Percentiles rank a stretch among this genome's conserved stretches.
Evolutionary conservation across 1,140 invertebrate genomes (phyloP).

Genomic region (Drosophila cardini): DNA sequence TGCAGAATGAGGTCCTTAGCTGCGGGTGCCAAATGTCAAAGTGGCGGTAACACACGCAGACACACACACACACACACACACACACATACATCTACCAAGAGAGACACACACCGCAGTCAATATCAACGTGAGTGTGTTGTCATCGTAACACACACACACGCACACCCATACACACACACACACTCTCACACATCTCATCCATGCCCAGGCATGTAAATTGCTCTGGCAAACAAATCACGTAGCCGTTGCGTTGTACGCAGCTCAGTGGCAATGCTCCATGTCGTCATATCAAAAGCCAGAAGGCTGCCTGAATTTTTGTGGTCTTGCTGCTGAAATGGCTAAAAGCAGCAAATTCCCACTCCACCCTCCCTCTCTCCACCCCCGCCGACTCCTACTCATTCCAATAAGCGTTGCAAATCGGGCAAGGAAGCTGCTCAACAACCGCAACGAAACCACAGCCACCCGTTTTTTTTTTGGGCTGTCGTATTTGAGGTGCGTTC

Average conservation of each 20-base stretch:
- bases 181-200: conserved; percentile 50
- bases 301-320: conserved; percentile 71
- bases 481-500: conserved; percentile 14
- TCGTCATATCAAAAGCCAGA: conserved; percentile 71
- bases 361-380: neutral
- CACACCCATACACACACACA: no score
- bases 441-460: conserved; percentile 60
- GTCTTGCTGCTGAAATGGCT: conserved; percentile 64
- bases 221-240: conserved; percentile 76
- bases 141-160: conserved; percentile 9
- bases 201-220: conserved; percentile 71
- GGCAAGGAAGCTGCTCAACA: conserved; percentile 45
- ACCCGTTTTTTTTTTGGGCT: conserved; percentile 20
- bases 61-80: neutral
- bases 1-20: conserved; percentile 11
- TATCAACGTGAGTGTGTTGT: conserved; percentile 18
- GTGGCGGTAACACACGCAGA: conserved; percentile 42
- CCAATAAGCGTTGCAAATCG: conserved; percentile 5
- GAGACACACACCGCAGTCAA: conserved; percentile 18
- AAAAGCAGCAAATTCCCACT: conserved; percentile 49
- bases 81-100: no score
- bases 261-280: conserved; percentile 55
- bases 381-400: no score
- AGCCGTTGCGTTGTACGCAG: conserved; percentile 46
- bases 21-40: conserved; percentile 72